Evolutionary conservation across 2,797 vertebrate species (phyloP).

Genomic region (Spinibarbus caldwelli): DNA sequence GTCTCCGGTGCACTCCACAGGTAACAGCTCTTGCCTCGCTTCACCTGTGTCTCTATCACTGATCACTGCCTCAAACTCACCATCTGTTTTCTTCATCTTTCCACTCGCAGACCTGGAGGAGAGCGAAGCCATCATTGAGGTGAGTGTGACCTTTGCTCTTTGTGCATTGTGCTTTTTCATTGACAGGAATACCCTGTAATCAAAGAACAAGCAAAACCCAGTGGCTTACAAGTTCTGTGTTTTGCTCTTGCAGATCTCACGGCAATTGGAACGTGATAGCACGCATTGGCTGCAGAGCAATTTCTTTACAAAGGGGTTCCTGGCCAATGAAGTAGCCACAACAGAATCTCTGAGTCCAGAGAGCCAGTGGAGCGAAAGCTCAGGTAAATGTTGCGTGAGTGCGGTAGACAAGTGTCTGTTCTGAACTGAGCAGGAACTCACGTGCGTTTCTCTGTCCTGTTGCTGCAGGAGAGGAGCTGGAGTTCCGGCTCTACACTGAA

Average conservation of each 20-base stretch:
- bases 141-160: conserved; percentile 61
- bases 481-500: conserved; percentile 69
- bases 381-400: conserved; percentile 74
- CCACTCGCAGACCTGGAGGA: conserved; percentile 61
- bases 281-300: conserved; percentile 73
- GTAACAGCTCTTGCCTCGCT: not conserved
- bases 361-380: conserved; percentile 76
- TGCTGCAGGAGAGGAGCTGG: conserved; percentile 68
- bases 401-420: not conserved
- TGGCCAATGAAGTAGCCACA: conserved; percentile 80
- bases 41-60: not conserved
- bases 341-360: conserved; percentile 69
- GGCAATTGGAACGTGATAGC: conserved; percentile 75
- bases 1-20: too few relatives aligned
- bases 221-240: conserved; percentile 61
- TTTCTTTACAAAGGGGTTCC: conserved; percentile 79
- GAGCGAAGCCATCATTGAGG: conserved; percentile 69
- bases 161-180: conserved; percentile 69
- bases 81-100: conserved; percentile 43
- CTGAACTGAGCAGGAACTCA: not conserved
- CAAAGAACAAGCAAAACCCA: conserved; percentile 47
- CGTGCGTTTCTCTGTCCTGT: conserved; percentile 32
- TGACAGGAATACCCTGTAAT: conserved; percentile 72
- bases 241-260: conserved; percentile 68
- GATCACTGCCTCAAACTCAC: not conserved